Percentiles rank a stretch among this genome's conserved stretches.
These are phyloP conservation scores for Ciona savignyi DNA, from an alignment of 23 tunicate genomes.

Conservation along the genomic window DNA sequence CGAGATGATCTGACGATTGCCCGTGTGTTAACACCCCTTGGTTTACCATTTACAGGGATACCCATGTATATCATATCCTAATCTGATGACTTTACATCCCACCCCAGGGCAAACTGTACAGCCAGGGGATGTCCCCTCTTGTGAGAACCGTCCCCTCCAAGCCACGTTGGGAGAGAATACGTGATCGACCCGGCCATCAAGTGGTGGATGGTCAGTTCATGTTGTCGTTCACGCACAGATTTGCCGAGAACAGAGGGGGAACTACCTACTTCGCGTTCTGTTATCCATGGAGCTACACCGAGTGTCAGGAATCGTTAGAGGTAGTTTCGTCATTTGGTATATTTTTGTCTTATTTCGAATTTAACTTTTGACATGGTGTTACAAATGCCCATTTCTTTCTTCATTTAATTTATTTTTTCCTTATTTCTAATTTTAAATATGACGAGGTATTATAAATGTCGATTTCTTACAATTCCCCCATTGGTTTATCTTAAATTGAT, in stretches of 20 bases:
- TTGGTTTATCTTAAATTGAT: too few species aligned
- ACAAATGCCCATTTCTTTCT: too few species aligned
- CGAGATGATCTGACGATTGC: too few species aligned
- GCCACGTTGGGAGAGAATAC: conserved; percentile 83
- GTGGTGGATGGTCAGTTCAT: conserved; percentile 82
- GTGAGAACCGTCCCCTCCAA: conserved; percentile 63
- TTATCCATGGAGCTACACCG: conserved; percentile 82
- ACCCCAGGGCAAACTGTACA: conserved; percentile 79
- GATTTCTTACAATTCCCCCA: too few species aligned
- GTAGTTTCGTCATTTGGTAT: conserved; percentile 24
- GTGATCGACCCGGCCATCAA: conserved; percentile 75
- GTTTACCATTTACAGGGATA: too few species aligned
- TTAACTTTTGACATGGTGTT: too few species aligned
- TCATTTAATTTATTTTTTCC: too few species aligned
- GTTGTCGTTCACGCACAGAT: conserved; percentile 63
- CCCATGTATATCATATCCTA: too few species aligned
- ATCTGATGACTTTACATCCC: background rate
- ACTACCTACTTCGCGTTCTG: conserved; percentile 92
- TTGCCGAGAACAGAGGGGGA: conserved; percentile 75
- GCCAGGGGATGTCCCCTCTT: conserved; percentile 95
- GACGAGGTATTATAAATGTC: too few species aligned
- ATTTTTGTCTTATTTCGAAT: too few species aligned
- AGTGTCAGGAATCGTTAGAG: conserved; percentile 65
- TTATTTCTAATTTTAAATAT: too few species aligned
- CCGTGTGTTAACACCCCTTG: too few species aligned